Conservation (phyloP, 2,113 vertebrate species). For the Aphyosemion australe region DNA sequence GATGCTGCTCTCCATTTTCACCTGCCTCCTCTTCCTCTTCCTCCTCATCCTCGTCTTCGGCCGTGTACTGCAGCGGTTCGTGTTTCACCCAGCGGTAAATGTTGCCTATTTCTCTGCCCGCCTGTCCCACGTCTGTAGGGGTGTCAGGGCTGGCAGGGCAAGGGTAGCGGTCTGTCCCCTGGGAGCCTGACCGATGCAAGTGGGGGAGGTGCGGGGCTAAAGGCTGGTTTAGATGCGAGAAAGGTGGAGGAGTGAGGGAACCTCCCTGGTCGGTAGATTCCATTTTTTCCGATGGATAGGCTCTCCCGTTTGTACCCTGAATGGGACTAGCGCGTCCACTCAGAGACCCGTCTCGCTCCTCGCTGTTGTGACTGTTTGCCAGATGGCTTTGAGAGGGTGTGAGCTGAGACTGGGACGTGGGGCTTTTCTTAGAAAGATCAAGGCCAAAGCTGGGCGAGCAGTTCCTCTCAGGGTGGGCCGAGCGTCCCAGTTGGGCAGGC, state of each 20-base stretch:
- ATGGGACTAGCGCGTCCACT: constrained; percentile 82
- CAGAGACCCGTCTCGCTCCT: constrained; percentile 74
- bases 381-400: constrained; percentile 75
- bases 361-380: constrained; percentile 77
- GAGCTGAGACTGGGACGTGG: constrained; percentile 79
- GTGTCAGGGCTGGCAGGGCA: constrained; percentile 81
- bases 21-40: constrained; percentile 88
- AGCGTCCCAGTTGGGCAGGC: constrained; percentile 73
- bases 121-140: constrained; percentile 80
- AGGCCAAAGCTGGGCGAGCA: constrained; percentile 93
- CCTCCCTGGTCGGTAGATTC: constrained; percentile 65
- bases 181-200: constrained; percentile 71
- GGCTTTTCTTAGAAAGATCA: constrained; percentile 97
- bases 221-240: constrained; percentile 76
- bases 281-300: constrained; percentile 80
- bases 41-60: constrained; percentile 86
- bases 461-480: constrained; percentile 82
- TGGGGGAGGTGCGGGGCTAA: constrained; percentile 76
- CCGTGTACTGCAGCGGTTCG: constrained; percentile 84
- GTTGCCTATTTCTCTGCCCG: constrained; percentile 69
- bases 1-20: constrained; percentile 77
- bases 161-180: constrained; percentile 73
- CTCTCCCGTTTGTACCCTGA: constrained; percentile 73
- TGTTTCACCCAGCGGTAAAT: constrained; percentile 97
- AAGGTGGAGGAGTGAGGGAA: constrained; percentile 68